Evolutionary conservation across 1,140 invertebrate species (phyloP), one percentile per base, ranked within the genome.

Genomic region (Drosophila funebris): DNA sequence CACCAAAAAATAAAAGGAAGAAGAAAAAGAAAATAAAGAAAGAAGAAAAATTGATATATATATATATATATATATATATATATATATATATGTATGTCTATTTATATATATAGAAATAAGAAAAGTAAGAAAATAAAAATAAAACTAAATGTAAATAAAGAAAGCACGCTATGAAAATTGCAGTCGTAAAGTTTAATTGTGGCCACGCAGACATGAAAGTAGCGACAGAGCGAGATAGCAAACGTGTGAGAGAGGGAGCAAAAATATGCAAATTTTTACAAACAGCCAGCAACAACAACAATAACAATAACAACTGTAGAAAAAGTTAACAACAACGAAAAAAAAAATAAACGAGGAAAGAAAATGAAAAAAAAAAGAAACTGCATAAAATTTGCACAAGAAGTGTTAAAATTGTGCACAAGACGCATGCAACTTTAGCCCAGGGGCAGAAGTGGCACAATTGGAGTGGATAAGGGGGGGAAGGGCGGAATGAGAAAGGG

Each of bases 151-250:
- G 44, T 43, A 63, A 74, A 73, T 68, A 68, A 57, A 22, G 48
- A 57, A 37, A 70, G 31, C 56, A 62, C 41, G 52, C 69, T 54
- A 63, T 81, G 69, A 78, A 83, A 78, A 83, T 78, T 76, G 72
- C 79, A 83, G 78, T 83, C 79, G 79, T 83, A 83, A 83, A 83
- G 79, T 75, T 82, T 82, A 82, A 82, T 82, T 82, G 79, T 82
- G 74, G 78, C 60, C 66, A 61, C 46, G 58, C 48, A 44, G 58
- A 67, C 72, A 63, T 52, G 43, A 57, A 63, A 64, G 56, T 31
- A 37, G 27, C 29, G 41, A 43, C 24, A 57, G 24, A 22, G 14
- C 11, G 33, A 62, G 8, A 62, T 11, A 39, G 24, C 5, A 39
- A 46, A 5, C 1, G 33, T 1, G 24, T 7, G 14, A 18, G 24